These are phyloP conservation scores for Podilymbus podiceps DNA, from an alignment of 2,113 vertebrate genomes.

Conservation along the genomic window DNA sequence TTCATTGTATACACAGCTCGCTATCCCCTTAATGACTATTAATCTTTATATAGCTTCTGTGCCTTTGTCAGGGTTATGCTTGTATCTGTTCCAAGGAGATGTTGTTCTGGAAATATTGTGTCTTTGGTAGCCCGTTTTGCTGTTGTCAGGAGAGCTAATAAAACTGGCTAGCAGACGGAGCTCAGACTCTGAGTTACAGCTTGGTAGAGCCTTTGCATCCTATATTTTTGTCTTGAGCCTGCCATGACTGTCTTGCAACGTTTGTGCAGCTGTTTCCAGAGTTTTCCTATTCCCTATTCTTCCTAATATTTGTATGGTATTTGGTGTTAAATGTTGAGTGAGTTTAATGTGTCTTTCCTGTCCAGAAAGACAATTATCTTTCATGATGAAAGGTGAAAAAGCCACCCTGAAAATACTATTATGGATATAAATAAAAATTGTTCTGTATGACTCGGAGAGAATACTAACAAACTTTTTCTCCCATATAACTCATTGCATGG, in stretches of 20 bases:
- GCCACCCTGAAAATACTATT: neutral
- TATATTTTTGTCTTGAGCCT: neutral
- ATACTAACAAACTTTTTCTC: neutral
- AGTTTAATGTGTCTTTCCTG: neutral
- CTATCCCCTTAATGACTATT: neutral
- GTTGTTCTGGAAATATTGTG: neutral
- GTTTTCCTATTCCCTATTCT: neutral
- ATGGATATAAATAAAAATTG: neutral
- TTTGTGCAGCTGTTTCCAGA: neutral
- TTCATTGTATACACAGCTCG: neutral
- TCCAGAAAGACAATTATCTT: neutral
- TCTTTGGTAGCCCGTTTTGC: neutral
- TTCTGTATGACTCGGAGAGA: neutral
- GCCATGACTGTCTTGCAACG: neutral
- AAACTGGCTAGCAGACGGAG: neutral
- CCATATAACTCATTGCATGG: neutral
- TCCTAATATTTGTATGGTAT: neutral
- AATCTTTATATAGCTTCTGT: neutral
- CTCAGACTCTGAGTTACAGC: neutral
- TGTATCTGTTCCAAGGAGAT: neutral
- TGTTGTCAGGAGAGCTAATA: neutral
- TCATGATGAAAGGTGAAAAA: neutral
- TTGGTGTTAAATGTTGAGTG: neutral
- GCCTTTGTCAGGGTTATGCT: neutral
- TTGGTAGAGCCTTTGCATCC: neutral